Base-by-base conservation (phyloP, 2,797 vertebrate genomes). In the Buphagus erythrorhynchus region DNA sequence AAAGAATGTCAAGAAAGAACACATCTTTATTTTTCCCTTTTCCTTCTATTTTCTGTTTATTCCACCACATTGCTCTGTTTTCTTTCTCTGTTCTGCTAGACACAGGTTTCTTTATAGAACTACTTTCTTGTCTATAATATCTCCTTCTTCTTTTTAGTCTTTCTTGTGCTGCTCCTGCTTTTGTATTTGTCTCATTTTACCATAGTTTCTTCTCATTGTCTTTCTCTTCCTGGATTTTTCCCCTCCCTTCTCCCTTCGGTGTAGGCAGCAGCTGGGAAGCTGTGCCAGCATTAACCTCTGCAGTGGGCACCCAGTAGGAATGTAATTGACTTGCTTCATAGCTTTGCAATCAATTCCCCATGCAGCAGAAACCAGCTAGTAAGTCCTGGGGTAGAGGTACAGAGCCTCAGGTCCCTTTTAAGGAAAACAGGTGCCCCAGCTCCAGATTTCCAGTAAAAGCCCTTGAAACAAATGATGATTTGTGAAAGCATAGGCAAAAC, bases 401-500 rank as follows among this genome's bases (percentile, higher is more conserved):
- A 12, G 7, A 59, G 54, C n/a, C 49, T 48, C 57, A 61, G 28
- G 40, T 43, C 48, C 15, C 38, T 66, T 16, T 22, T 59, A 43
- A 65, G 28, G 29, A 71, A 88, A 88, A 57, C 11, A 58, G 6
- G 2, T 81, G 33, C 26, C 29, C 40, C 35, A 69, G 73, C 57
- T 79, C 15, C 20, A 42, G 46, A 25, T 14, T 75, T 54, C 36
- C 46, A 45, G 38, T 28, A 75, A 87, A 75, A 78, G 36, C 28
- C 29, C 7, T 75, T 81, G 49, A 84, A 57, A 12, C 0, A 0
- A 74, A n/a, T 36, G n/a, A 81, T 2, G 3, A 49, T 43, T 54
- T 81, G 13, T 66, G n/a, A 77, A 76, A 86, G 8, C 35, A 57
- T 38, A 38, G 25, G 28, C 45, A 80, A 76, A 82, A 48, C 2